phyloP scores from a whole-genome alignment of 2,888 invertebrate species.

The Bombylius discolor region DNA sequence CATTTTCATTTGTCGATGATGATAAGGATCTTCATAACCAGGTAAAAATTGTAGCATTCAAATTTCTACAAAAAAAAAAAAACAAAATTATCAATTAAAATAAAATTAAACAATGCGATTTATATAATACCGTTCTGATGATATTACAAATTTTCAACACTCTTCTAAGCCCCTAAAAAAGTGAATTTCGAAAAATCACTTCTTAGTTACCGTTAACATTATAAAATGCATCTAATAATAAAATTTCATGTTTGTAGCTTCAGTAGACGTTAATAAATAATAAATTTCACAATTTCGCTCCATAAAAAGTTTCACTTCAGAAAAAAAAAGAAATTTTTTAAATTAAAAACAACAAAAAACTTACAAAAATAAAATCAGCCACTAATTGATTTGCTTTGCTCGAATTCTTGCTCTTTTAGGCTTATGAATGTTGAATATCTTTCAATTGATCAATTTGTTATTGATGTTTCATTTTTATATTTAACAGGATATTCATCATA shows the following conservation, averaged over 20 bases:
- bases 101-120: neutral
- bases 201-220: too few species aligned
- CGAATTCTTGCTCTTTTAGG: slow-evolving; percentile 62
- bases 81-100: neutral
- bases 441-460: slow-evolving; percentile 60
- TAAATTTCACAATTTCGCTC: too few species aligned
- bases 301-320: too few species aligned
- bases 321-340: too few species aligned
- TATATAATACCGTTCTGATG: slow-evolving; percentile 60
- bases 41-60: slow-evolving; percentile 60
- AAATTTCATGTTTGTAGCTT: too few species aligned
- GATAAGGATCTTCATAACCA: slow-evolving; percentile 80
- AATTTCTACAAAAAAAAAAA: slow-evolving; percentile 40
- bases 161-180: too few species aligned
- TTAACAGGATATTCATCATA: slow-evolving; percentile 27
- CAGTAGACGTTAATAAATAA: too few species aligned
- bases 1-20: slow-evolving; percentile 83
- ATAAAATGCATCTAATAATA: too few species aligned
- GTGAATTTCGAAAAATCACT: too few species aligned
- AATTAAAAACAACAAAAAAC: slow-evolving; percentile 20
- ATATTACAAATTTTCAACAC: too few species aligned
- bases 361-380: slow-evolving; percentile 84
- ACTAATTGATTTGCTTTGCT: slow-evolving; percentile 59
- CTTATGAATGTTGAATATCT: slow-evolving; percentile 68
- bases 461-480: slow-evolving; percentile 46